These are phyloP conservation scores for Oligia strigilis DNA, from an alignment of 2,888 invertebrate genomes.

Conservation along the genomic window DNA sequence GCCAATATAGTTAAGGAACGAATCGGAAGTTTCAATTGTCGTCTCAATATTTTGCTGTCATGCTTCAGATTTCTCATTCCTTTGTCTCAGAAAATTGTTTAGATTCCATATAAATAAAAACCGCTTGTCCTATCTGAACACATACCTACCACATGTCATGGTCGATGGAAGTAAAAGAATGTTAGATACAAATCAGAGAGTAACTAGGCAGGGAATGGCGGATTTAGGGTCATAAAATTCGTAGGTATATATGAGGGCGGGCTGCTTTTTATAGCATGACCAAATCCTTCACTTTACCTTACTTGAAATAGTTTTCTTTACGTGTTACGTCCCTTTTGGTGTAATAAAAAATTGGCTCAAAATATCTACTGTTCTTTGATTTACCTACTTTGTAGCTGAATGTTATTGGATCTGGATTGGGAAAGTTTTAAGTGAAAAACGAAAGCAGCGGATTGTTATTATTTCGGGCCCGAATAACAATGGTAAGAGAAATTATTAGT, in stretches of 20 bases:
- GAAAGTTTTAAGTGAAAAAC: background rate
- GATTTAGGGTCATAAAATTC: conserved; percentile 50
- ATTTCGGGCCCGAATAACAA: background rate
- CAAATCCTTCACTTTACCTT: conserved; percentile 51
- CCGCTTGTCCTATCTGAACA: background rate
- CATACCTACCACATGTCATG: background rate
- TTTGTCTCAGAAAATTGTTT: background rate
- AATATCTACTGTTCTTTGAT: conserved; percentile 4
- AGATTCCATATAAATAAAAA: background rate
- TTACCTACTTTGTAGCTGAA: background rate
- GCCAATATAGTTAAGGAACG: background rate
- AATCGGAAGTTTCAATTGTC: background rate
- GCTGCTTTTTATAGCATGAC: conserved; percentile 52
- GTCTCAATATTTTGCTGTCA: background rate
- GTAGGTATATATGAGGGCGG: conserved; percentile 26
- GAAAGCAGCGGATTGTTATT: background rate
- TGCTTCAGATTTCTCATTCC: background rate
- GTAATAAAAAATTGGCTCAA: conserved; percentile 17
- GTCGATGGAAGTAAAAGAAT: background rate
- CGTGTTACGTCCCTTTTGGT: conserved; percentile 31
- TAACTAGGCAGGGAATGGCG: conserved; percentile 54
- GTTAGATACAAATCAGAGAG: conserved; percentile 53
- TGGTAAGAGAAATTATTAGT: background rate
- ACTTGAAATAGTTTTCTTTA: conserved; percentile 49
- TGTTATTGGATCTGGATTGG: background rate